Base-by-base conservation (phyloP, 2,113 vertebrate species). In the Zosterops lateralis region DNA sequence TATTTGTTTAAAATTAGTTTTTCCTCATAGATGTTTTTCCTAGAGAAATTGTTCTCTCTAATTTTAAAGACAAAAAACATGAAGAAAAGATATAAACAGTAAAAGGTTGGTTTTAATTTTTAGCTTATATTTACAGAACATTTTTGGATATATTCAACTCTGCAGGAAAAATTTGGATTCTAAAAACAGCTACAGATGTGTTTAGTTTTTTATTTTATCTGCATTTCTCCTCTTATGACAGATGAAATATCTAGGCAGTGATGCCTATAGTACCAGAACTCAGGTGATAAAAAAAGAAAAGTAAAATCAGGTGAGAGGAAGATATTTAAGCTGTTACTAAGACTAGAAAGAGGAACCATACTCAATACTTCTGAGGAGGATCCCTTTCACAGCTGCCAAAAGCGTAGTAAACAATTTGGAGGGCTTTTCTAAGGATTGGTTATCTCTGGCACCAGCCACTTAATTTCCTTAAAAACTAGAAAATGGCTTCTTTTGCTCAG, bases 381-480 rank as follows among this genome's bases (percentile, higher is more conserved):
- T 72, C n/a, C 24, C 61, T 91, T 92, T 92, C 60, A 89, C 17
- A 76, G 36, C 70, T 87, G 70, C 31, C 67, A 77, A 92, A 72
- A 34, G 31, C 50, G 81, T 40, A 79, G 78, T 50, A 81, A 93
- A 89, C 8, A 80, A 38, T 40, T 92, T 84, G 17, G 45, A 74
- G n/a, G 42, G 42, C 42, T 92, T 92, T 85, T 93, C 20, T 56
- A 61, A 73, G 51, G 60, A 42, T 36, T 82, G 60, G 36, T 92
- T 95, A 74, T 90, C 62, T 83, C 70, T 84, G 64, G 31, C 66
- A 94, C 66, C 47, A 90, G 51, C 48, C 51, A 86, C 51, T 93
- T 71, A 88, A 92, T 95, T 95, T 45, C 34, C 86, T 89, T 91
- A 92, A 86, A 95, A 87, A 72, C 28, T 67, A 71, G 77, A 93